Conservation (phyloP, 2,888 invertebrate species). For the Magallana nippona region DNA sequence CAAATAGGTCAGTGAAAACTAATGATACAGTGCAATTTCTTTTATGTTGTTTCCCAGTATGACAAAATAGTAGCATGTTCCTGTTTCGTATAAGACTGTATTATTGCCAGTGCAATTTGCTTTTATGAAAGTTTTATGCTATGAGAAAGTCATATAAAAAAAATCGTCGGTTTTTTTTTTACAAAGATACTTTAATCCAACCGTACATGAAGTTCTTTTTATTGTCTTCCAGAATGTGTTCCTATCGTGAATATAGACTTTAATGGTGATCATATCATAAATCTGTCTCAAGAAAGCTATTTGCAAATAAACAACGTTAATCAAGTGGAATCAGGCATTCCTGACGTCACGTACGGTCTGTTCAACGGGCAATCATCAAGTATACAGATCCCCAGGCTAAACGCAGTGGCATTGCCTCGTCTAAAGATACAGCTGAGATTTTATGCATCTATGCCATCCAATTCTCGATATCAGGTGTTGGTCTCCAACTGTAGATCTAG, state of each 20-base stretch:
- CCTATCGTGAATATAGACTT: background rate
- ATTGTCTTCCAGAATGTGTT: background rate
- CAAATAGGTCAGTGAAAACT: too few species aligned
- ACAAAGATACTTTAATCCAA: background rate
- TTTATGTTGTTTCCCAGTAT: too few species aligned
- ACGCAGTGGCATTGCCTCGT: background rate
- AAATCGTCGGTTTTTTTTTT: too few species aligned
- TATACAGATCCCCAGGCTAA: background rate
- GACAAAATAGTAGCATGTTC: too few species aligned
- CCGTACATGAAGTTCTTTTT: background rate
- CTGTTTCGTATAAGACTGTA: too few species aligned
- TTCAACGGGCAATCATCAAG: background rate
- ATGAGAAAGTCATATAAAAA: too few species aligned
- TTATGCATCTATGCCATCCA: background rate
- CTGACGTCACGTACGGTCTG: background rate
- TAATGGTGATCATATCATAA: background rate
- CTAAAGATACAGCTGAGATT: background rate
- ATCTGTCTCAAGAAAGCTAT: background rate
- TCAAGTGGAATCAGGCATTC: background rate
- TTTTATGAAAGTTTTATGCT: too few species aligned
- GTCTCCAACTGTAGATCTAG: background rate
- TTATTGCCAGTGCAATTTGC: too few species aligned
- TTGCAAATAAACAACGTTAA: background rate
- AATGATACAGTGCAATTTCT: too few species aligned
- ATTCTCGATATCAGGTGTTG: background rate